These are phyloP conservation scores for Tetramorium simillimum DNA, from an alignment of 1,140 invertebrate species.

Conservation along the genomic window DNA sequence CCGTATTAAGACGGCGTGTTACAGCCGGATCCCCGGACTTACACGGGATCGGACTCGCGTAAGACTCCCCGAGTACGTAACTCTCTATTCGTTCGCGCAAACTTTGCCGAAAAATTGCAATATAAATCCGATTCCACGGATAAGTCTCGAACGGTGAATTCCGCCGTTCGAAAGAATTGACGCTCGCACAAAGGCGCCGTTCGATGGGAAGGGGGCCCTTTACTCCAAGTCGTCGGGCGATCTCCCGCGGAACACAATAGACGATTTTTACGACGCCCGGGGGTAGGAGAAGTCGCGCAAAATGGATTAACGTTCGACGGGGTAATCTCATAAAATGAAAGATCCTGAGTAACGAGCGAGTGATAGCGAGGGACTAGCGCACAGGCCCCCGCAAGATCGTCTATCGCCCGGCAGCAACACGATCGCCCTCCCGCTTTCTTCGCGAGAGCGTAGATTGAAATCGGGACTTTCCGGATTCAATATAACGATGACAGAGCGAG, in stretches of 20 bases:
- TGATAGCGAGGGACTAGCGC: conserved; percentile 31
- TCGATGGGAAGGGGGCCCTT: neutral
- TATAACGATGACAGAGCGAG: conserved; percentile 18
- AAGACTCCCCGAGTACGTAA: conserved; percentile 14
- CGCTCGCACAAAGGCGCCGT: conserved; percentile 23
- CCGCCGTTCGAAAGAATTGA: conserved; percentile 17
- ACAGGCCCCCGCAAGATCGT: neutral
- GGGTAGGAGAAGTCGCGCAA: conserved; percentile 42
- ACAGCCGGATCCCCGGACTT: conserved; percentile 28
- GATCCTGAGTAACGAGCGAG: conserved; percentile 56
- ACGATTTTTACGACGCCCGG: conserved; percentile 51
- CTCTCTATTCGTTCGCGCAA: conserved; percentile 4
- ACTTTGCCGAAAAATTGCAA: conserved; percentile 35
- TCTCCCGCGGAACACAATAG: conserved; percentile 31
- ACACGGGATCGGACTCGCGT: neutral
- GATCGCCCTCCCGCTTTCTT: neutral
- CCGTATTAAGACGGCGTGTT: conserved; percentile 30
- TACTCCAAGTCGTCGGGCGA: neutral
- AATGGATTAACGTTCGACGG: conserved; percentile 60
- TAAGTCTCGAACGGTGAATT: conserved; percentile 32
- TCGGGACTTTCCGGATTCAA: conserved; percentile 16
- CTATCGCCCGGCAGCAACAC: neutral
- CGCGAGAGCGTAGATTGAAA: conserved; percentile 25
- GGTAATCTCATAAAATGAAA: conserved; percentile 57
- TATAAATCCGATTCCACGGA: conserved; percentile 41